Evolutionary conservation across 2,113 vertebrate species (phyloP).

Genomic region (Poeciliopsis occidentalis): DNA sequence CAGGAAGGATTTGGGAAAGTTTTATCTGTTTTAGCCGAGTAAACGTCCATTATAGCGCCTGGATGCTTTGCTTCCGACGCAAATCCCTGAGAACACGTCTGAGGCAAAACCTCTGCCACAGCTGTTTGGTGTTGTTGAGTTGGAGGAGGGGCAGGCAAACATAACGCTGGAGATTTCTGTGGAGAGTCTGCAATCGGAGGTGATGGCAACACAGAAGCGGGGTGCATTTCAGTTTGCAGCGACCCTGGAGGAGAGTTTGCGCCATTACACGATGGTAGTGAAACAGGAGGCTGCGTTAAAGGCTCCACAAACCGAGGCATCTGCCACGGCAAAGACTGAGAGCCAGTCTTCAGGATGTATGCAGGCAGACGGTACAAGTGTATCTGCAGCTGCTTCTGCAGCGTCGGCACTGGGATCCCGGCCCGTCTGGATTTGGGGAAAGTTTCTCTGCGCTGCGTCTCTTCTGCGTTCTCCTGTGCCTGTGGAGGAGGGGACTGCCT

Average conservation of each 20-base stretch:
- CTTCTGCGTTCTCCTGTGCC: constrained; percentile 63
- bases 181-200: constrained; percentile 8
- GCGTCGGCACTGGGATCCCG: constrained; percentile 63
- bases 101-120: constrained; percentile 29
- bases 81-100: constrained; percentile 36
- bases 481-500: constrained; percentile 78
- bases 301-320: constrained; percentile 26
- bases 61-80: constrained; percentile 24
- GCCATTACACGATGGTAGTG: constrained; percentile 21
- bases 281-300: constrained; percentile 28
- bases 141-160: constrained; percentile 47
- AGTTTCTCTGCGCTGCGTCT: constrained; percentile 61
- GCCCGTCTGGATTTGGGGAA: constrained; percentile 52
- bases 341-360: constrained; percentile 62
- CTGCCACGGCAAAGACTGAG: constrained; percentile 24
- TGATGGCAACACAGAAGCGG: constrained; percentile 5
- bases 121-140: constrained; percentile 9
- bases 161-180: constrained; percentile 47
- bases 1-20: constrained; percentile 11
- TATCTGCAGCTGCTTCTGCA: constrained; percentile 66
- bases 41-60: constrained; percentile 14
- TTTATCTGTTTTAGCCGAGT: constrained; percentile 23
- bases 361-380: constrained; percentile 73
- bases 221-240: constrained; percentile 18
- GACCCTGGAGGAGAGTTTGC: constrained; percentile 19